Percentiles rank a stretch among this genome's conserved stretches.
phyloP scores from a whole-genome alignment of 1,140 invertebrate species.

The Berghia stephanieae region DNA sequence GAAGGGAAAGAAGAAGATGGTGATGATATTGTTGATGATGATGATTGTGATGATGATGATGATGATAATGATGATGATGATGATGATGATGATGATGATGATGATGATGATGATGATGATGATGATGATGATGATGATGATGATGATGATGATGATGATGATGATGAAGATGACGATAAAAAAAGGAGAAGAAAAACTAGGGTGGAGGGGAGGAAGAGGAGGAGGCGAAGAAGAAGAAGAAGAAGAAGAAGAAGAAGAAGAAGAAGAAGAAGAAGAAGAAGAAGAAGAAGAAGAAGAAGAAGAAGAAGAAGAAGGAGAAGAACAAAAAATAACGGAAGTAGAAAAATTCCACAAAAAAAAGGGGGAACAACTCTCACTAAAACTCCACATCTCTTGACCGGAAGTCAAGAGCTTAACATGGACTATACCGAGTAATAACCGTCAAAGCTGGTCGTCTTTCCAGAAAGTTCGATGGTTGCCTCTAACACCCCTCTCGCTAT shows the following conservation, averaged over 20 bases:
- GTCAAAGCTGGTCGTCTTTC: too few species aligned
- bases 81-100: constrained; percentile 25
- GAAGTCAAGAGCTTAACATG: too few species aligned
- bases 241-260: background rate
- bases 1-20: constrained; percentile 11
- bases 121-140: constrained; percentile 29
- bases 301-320: background rate
- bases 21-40: background rate
- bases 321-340: background rate
- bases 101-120: constrained; percentile 31
- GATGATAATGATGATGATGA: background rate
- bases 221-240: background rate
- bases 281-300: background rate
- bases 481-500: too few species aligned
- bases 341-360: too few species aligned
- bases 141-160: constrained; percentile 20
- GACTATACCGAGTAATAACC: too few species aligned
- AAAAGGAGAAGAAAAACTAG: background rate
- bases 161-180: constrained; percentile 6
- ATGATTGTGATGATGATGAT: too few species aligned
- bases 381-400: too few species aligned
- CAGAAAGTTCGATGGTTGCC: too few species aligned
- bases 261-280: background rate
- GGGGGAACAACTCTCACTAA: too few species aligned
- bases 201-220: background rate